Percentiles rank a stretch among this genome's conserved stretches.
These are phyloP conservation scores for Oscheius myriophilus DNA, from an alignment of 2,888 invertebrate species.

Conservation along the genomic window DNA sequence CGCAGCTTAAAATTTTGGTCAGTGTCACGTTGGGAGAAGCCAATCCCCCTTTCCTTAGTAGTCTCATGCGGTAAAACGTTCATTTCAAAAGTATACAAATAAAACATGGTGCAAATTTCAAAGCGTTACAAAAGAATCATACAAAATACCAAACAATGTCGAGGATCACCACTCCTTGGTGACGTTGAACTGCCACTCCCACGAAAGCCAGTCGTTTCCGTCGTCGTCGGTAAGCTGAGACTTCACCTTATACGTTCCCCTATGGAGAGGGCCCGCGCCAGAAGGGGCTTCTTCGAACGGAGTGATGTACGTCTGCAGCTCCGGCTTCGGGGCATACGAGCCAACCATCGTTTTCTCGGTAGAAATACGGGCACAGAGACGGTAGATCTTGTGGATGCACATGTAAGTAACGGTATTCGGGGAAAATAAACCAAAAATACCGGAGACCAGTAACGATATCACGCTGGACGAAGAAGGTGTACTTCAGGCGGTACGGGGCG, in stretches of 20 bases:
- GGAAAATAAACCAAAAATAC: conserved; percentile 76
- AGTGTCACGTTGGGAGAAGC: too few species aligned
- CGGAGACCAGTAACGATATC: conserved; percentile 98
- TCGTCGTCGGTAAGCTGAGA: conserved; percentile 97
- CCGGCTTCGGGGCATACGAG: conserved; percentile 92
- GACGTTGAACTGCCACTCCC: conserved; percentile 98
- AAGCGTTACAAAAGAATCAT: too few species aligned
- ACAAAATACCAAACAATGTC: too few species aligned
- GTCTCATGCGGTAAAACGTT: too few species aligned
- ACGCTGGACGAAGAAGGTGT: conserved; percentile 95
- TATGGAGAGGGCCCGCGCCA: conserved; percentile 75
- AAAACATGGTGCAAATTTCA: too few species aligned
- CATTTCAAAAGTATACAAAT: too few species aligned
- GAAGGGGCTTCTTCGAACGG: conserved; percentile 93
- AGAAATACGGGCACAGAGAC: conserved; percentile 80
- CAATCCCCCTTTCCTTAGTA: too few species aligned
- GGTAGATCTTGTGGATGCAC: conserved; percentile 53
- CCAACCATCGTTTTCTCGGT: conserved; percentile 99
- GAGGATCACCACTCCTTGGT: conserved; percentile 87
- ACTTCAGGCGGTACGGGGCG: conserved; percentile 89
- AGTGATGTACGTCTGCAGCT: conserved; percentile 90
- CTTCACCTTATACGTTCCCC: conserved; percentile 86
- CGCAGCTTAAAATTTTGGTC: too few species aligned
- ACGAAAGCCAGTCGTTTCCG: conserved; percentile 90
- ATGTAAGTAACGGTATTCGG: conserved; percentile 29